Percentiles rank a stretch among this genome's conserved stretches.
Conservation (phyloP, 2,113 vertebrate species). For the Catharus fuscescens region DNA sequence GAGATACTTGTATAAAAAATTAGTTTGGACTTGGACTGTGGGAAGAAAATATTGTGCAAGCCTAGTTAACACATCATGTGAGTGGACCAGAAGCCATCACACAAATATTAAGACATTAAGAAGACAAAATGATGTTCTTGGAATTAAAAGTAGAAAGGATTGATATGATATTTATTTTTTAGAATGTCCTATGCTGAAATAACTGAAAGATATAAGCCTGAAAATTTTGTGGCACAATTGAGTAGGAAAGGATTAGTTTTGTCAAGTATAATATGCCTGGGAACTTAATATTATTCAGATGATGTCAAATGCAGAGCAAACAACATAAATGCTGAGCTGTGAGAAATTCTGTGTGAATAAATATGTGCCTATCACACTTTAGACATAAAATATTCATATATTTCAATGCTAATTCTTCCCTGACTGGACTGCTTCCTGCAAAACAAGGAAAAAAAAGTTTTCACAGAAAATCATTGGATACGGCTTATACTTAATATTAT, state of each 20-base stretch:
- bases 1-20: background rate
- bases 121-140: background rate
- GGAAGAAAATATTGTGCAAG: background rate
- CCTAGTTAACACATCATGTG: background rate
- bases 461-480: background rate
- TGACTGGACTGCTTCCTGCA: background rate
- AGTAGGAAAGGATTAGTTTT: conserved; percentile 18
- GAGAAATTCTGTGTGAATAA: conserved; percentile 42
- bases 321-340: conserved; percentile 57
- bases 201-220: background rate
- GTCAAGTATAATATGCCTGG: conserved; percentile 6
- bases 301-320: conserved; percentile 40
- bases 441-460: background rate
- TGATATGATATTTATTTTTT: background rate
- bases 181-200: background rate
- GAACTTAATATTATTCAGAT: conserved; percentile 30
- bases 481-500: background rate
- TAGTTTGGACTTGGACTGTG: background rate
- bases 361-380: conserved; percentile 9
- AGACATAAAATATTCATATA: conserved; percentile 51
- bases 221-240: background rate
- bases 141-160: background rate
- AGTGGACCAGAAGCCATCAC: background rate
- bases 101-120: background rate
- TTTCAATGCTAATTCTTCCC: background rate